Conservation (phyloP, 1,140 invertebrate genomes). For the Trichonephila clavata region DNA sequence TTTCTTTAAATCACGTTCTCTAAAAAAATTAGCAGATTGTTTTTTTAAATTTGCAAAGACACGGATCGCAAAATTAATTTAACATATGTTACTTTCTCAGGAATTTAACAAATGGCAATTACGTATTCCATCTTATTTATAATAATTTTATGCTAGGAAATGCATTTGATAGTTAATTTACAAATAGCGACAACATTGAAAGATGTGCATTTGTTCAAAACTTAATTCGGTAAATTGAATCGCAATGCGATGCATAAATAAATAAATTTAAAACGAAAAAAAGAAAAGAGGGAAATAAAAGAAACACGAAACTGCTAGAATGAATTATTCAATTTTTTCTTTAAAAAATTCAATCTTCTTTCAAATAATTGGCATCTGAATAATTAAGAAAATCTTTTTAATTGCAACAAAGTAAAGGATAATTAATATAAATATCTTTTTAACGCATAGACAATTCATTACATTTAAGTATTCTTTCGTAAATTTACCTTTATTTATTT, state of each 20-base stretch:
- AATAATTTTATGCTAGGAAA: not conserved
- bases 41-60: not conserved
- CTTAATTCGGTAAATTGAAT: not conserved
- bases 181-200: not conserved
- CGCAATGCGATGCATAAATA: not conserved
- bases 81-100: not conserved
- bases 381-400: slow-evolving; percentile 39
- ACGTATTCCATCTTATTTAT: not conserved
- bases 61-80: not conserved
- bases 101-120: not conserved
- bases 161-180: not conserved
- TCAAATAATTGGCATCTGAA: slow-evolving; percentile 3
- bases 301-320: not conserved
- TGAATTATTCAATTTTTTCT: not conserved
- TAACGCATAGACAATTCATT: not conserved
- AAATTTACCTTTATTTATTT: not conserved
- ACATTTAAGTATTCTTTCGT: slow-evolving; percentile 18
- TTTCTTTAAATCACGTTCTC: no score
- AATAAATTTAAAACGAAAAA: not conserved
- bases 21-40: not conserved
- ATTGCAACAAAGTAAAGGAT: slow-evolving; percentile 17
- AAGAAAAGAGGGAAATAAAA: not conserved
- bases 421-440: slow-evolving; percentile 33
- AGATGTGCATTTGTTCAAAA: not conserved
- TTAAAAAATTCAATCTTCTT: not conserved